A percentile compares a stretch with the other conserved stretches of the same genome.
Conservation (phyloP, 2,797 vertebrate species). For the Danio tinwini region DNA sequence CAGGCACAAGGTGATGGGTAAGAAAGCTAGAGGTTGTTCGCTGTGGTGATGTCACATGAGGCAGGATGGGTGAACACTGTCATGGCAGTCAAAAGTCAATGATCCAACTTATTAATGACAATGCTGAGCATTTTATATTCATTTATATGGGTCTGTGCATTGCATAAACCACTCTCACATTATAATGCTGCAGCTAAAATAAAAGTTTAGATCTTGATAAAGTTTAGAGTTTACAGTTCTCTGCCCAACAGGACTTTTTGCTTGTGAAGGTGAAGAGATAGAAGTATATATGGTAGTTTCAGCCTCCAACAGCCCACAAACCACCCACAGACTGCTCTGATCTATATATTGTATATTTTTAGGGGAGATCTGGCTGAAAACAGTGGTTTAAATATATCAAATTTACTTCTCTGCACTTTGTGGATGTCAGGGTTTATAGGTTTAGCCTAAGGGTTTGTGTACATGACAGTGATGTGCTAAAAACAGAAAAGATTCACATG, state of each 20-base stretch:
- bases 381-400: constrained; percentile 8
- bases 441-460: not conserved
- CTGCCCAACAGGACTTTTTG: not conserved
- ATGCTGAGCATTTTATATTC: not conserved
- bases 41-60: constrained; percentile 39
- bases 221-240: not conserved
- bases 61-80: constrained; percentile 30
- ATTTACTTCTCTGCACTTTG: not conserved
- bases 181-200: not conserved
- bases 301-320: constrained; percentile 5
- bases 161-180: not conserved
- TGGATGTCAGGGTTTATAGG: not conserved
- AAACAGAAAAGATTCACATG: too few species aligned
- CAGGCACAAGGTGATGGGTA: constrained; percentile 29
- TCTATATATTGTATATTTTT: too few species aligned
- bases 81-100: constrained; percentile 24
- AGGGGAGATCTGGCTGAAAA: not conserved
- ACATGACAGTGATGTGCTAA: too few species aligned
- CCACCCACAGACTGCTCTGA: constrained; percentile 6
- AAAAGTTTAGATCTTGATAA: not conserved
- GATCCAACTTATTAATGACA: constrained; percentile 18
- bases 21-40: constrained; percentile 13
- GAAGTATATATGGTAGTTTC: not conserved
- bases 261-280: constrained; percentile 8
- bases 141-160: constrained; percentile 11